Evolutionary conservation across 2,113 vertebrate species (phyloP).

Genomic region (Reinhardtius hippoglossoides): DNA sequence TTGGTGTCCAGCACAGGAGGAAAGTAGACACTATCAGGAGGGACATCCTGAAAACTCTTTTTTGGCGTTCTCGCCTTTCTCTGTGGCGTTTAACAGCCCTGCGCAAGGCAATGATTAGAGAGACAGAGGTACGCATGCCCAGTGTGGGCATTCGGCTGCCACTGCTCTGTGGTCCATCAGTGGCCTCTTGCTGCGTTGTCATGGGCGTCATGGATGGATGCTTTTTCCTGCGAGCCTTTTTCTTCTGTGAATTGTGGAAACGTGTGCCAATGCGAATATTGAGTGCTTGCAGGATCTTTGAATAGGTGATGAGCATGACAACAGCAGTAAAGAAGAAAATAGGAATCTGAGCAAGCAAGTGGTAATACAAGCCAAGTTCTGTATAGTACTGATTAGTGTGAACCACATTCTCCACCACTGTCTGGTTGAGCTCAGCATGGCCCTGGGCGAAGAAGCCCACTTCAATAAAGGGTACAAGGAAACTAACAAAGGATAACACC

Average conservation of each 20-base stretch:
- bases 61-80: constrained; percentile 95
- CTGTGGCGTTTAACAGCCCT: constrained; percentile 95
- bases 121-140: constrained; percentile 96
- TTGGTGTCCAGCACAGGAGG: constrained; percentile 98
- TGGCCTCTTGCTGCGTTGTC: constrained; percentile 89
- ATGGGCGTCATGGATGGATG: constrained; percentile 89
- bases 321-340: constrained; percentile 97
- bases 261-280: constrained; percentile 97
- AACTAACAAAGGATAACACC: constrained; percentile 94
- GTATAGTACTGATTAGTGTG: constrained; percentile 91
- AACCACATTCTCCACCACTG: constrained; percentile 82
- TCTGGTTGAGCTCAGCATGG: constrained; percentile 90
- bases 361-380: constrained; percentile 95
- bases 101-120: constrained; percentile 96
- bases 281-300: constrained; percentile 97
- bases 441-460: constrained; percentile 93
- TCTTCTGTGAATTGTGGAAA: constrained; percentile 94
- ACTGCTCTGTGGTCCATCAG: constrained; percentile 82
- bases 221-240: constrained; percentile 95
- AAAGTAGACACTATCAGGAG: constrained; percentile 98
- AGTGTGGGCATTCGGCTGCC: constrained; percentile 88
- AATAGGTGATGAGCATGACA: constrained; percentile 97
- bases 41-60: constrained; percentile 97
- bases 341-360: constrained; percentile 96
- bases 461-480: constrained; percentile 97